Evolutionary conservation across 2,113 vertebrate species (phyloP).

Genomic region (Rhea americana): DNA sequence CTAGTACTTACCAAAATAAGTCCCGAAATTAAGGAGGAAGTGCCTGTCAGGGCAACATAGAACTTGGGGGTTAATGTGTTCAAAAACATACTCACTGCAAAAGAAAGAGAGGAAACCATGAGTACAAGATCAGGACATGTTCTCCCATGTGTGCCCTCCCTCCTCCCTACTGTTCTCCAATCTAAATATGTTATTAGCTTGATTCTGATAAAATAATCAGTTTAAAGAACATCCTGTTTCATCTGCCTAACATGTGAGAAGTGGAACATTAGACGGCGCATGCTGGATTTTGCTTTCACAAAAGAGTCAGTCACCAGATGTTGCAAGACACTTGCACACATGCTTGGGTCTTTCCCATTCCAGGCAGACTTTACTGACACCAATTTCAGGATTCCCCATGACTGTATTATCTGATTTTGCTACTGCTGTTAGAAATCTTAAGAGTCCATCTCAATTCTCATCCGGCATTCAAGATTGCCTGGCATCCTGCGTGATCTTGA

Average conservation of each 20-base stretch:
- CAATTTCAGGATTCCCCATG: neutral
- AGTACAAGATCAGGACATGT: constrained; percentile 61
- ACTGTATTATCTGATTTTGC: neutral
- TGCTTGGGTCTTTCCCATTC: neutral
- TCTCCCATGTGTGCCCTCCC: neutral
- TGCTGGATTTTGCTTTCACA: neutral
- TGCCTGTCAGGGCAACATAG: constrained; percentile 97
- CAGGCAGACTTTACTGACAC: neutral
- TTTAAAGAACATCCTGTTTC: neutral
- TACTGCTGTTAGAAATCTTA: neutral
- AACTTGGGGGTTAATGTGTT: constrained; percentile 99
- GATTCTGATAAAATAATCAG: neutral
- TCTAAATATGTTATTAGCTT: neutral
- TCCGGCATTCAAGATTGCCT: neutral
- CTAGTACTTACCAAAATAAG: constrained; percentile 94
- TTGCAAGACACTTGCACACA: neutral
- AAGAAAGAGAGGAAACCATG: constrained; percentile 60
- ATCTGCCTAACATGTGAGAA: neutral
- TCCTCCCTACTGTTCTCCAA: neutral
- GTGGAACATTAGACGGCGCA: neutral
- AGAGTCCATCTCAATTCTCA: neutral
- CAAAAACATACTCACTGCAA: constrained; percentile 98
- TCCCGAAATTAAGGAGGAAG: constrained; percentile 97
- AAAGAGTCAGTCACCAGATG: neutral
- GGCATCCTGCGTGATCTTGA: neutral